A percentile compares a stretch with the other conserved stretches of the same genome.
Evolutionary conservation across 2,113 vertebrate species (phyloP).

Genomic region (Ctenodactylus gundi): DNA sequence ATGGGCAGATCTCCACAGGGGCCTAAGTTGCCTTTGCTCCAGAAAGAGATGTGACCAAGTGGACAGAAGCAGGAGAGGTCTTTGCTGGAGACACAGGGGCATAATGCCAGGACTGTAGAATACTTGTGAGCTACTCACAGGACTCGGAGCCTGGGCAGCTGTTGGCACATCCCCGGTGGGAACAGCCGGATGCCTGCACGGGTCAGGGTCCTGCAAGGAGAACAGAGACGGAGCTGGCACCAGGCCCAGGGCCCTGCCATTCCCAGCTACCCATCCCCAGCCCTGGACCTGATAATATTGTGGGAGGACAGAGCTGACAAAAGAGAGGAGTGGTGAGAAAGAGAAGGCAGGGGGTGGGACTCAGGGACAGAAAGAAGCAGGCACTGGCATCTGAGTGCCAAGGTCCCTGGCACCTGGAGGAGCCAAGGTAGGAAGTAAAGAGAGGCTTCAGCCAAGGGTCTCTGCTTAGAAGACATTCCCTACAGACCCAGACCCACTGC

Average conservation of each 20-base stretch:
- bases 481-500: background rate
- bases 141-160: constrained; percentile 92
- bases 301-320: background rate
- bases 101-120: background rate
- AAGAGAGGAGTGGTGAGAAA: background rate
- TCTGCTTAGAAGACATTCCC: background rate
- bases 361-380: background rate
- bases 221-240: constrained; percentile 52
- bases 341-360: background rate
- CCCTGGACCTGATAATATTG: background rate
- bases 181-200: constrained; percentile 90
- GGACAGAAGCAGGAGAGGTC: background rate
- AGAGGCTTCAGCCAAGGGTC: too few species aligned
- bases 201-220: constrained; percentile 89
- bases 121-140: constrained; percentile 89
- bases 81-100: background rate
- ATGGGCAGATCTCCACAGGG: background rate
- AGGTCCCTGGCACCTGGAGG: background rate
- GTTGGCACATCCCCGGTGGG: constrained; percentile 92
- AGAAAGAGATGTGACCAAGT: background rate
- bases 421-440: background rate
- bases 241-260: background rate
- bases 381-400: background rate
- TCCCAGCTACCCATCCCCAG: background rate
- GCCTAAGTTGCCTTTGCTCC: background rate